Conservation (phyloP, 1,140 invertebrate species). For the Leptoteleia sp. region DNA sequence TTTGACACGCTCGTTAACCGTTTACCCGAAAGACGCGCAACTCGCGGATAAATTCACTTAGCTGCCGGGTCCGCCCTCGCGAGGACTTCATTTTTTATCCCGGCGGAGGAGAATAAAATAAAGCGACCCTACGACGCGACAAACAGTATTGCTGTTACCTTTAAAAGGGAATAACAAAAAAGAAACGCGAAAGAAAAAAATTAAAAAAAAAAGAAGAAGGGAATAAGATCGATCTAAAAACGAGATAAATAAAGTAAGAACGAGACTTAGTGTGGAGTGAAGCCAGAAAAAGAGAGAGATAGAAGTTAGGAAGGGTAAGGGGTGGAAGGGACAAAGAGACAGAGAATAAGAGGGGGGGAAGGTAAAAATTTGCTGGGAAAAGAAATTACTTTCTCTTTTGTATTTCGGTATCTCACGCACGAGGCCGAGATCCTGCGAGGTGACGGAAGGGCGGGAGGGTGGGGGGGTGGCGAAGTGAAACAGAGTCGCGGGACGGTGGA, state of each 20-base stretch:
- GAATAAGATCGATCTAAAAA: too few relatives aligned
- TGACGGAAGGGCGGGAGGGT: neutral
- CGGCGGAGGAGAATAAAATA: slow-evolving; percentile 52
- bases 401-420: slow-evolving; percentile 69
- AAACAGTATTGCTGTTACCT: slow-evolving; percentile 43
- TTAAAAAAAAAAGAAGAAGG: slow-evolving; percentile 10
- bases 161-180: too few relatives aligned
- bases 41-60: slow-evolving; percentile 66
- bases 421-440: slow-evolving; percentile 37
- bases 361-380: slow-evolving; percentile 66
- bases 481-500: slow-evolving; percentile 48
- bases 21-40: slow-evolving; percentile 60
- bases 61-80: slow-evolving; percentile 43
- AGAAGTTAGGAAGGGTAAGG: slow-evolving; percentile 6
- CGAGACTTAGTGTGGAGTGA: too few relatives aligned
- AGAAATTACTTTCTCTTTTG: slow-evolving; percentile 72
- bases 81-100: slow-evolving; percentile 56
- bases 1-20: slow-evolving; percentile 54
- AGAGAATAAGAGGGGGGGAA: neutral
- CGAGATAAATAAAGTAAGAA: too few relatives aligned
- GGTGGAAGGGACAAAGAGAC: slow-evolving; percentile 17
- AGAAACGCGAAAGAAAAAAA: too few relatives aligned
- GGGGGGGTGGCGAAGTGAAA: slow-evolving; percentile 51
- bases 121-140: slow-evolving; percentile 59
- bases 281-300: slow-evolving; percentile 22